Conservation (phyloP, 2,888 invertebrate species). For the Tiliacea aurago region DNA sequence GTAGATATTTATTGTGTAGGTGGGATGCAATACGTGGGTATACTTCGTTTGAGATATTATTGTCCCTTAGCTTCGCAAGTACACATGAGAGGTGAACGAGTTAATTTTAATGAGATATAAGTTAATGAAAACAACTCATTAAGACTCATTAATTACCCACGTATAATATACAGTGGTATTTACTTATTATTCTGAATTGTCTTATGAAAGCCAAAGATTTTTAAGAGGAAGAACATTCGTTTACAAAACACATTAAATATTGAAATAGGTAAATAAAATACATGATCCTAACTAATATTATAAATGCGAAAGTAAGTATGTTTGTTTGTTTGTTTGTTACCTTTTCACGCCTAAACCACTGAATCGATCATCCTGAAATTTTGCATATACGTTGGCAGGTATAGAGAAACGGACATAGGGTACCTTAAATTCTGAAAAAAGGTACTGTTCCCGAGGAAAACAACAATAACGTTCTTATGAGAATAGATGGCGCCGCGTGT, state of each 20-base stretch:
- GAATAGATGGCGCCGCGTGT: no score
- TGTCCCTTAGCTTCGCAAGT: constrained; percentile 17
- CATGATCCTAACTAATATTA: no score
- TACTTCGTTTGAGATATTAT: constrained; percentile 30
- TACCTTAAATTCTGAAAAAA: no score
- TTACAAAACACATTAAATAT: constrained; percentile 8
- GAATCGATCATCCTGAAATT: no score
- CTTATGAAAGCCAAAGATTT: not conserved
- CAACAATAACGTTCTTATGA: no score
- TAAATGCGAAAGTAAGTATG: no score
- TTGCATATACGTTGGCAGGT: no score
- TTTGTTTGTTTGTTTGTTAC: no score
- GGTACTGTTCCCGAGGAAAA: no score
- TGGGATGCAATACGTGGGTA: constrained; percentile 38
- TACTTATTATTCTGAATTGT: constrained; percentile 1
- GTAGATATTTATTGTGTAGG: constrained; percentile 39
- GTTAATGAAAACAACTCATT: constrained; percentile 32
- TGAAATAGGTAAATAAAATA: not conserved
- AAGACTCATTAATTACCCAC: not conserved
- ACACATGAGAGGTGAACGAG: constrained; percentile 13
- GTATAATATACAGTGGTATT: not conserved
- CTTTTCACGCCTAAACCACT: no score
- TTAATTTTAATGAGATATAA: constrained; percentile 28
- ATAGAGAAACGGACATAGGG: no score
- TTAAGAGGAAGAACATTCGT: not conserved